phyloP scores from a whole-genome alignment of 2,888 invertebrate species.

The Lysandra coridon region DNA sequence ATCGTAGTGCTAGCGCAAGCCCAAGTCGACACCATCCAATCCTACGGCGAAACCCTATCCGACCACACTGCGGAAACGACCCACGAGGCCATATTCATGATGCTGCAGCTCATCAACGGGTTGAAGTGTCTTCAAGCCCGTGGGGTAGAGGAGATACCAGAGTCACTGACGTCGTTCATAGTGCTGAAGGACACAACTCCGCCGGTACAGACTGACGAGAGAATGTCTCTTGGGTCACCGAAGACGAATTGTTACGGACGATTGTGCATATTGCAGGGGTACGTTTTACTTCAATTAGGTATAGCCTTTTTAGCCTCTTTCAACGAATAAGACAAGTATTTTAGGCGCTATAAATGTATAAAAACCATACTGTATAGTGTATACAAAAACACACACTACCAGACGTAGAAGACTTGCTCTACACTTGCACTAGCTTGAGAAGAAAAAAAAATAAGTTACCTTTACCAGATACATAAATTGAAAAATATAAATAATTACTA shows the following conservation, averaged over 20 bases:
- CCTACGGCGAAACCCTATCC: constrained; percentile 83
- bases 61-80: constrained; percentile 77
- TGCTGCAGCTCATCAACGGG: constrained; percentile 90
- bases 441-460: no score
- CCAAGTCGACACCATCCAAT: constrained; percentile 87
- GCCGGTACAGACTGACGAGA: constrained; percentile 54
- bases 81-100: constrained; percentile 87
- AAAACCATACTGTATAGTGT: no score
- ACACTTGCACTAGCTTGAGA: no score
- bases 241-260: constrained; percentile 80
- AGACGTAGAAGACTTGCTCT: no score
- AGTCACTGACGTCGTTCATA: constrained; percentile 86
- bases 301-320: no score
- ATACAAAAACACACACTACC: no score
- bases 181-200: constrained; percentile 80
- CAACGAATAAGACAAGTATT: no score
- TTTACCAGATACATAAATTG: no score
- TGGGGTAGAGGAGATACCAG: constrained; percentile 89
- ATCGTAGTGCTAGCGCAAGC: constrained; percentile 87
- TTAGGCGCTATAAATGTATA: no score
- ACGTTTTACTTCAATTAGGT: constrained; percentile 47
- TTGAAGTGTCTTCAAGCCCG: constrained; percentile 90
- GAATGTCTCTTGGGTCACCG: constrained; percentile 70
- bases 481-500: no score
- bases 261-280: constrained; percentile 89